A percentile compares a stretch with the other conserved stretches of the same genome.
These are phyloP conservation scores for Ophion costatus DNA, from an alignment of 2,888 invertebrate genomes.

Conservation along the genomic window DNA sequence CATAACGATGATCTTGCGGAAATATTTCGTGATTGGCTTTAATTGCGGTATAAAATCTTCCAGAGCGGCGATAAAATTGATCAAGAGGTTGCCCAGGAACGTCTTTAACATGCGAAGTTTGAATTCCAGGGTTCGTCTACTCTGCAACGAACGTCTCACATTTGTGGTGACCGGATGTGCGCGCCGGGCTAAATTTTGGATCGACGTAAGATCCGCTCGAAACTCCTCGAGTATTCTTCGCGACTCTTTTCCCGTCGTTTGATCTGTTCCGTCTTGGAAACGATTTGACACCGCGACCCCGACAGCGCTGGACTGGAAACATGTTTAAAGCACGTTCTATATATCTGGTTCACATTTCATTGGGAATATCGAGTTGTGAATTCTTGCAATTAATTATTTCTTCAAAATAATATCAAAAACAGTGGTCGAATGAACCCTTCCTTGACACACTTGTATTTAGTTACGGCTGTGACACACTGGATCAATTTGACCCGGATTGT, in stretches of 20 bases:
- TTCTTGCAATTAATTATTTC: not conserved
- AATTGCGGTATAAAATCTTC: constrained; percentile 37
- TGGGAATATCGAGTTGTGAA: not conserved
- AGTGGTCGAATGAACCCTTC: not conserved
- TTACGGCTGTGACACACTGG: too few relatives aligned
- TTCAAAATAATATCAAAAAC: not conserved
- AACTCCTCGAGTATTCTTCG: constrained; percentile 33
- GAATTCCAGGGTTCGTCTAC: constrained; percentile 18
- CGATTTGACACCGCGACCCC: not conserved
- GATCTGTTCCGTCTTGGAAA: not conserved
- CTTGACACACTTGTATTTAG: too few relatives aligned
- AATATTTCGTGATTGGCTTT: constrained; percentile 6
- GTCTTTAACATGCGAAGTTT: not conserved
- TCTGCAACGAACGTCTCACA: constrained; percentile 39
- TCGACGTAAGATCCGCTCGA: constrained; percentile 9
- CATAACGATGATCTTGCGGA: constrained; percentile 13
- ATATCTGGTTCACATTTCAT: not conserved
- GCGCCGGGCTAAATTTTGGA: constrained; percentile 35
- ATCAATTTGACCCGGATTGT: too few relatives aligned
- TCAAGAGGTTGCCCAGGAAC: not conserved
- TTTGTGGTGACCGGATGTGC: constrained; percentile 35
- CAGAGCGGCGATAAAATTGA: constrained; percentile 3
- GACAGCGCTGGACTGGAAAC: not conserved
- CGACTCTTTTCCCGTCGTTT: not conserved
- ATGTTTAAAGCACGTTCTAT: not conserved